These are phyloP conservation scores for Diplosoma virens DNA, from an alignment of 23 tunicate species.

Conservation along the genomic window DNA sequence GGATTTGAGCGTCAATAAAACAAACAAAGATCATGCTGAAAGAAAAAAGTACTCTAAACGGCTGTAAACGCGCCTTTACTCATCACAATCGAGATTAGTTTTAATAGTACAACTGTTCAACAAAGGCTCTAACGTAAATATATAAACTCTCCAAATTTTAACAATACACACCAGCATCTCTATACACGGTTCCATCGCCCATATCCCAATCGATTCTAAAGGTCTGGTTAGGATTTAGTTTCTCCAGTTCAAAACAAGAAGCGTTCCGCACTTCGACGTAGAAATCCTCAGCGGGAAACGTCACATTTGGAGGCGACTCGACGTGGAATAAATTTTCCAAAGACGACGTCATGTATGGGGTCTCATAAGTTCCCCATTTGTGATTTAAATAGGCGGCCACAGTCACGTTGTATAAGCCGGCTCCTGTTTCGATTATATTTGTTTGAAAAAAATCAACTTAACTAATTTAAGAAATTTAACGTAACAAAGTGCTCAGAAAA, in stretches of 20 bases:
- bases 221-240: slow-evolving; percentile 19
- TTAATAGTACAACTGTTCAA: background rate
- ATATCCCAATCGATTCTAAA: slow-evolving; percentile 39
- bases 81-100: background rate
- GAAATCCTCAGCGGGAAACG: slow-evolving; percentile 5
- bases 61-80: too few species aligned
- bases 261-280: slow-evolving; percentile 22
- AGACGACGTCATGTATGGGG: slow-evolving; percentile 2
- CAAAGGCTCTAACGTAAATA: too few species aligned
- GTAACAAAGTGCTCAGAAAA: too few species aligned
- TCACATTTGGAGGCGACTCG: slow-evolving; percentile 36
- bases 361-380: background rate
- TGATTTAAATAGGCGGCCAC: slow-evolving; percentile 22
- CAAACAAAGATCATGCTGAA: too few species aligned
- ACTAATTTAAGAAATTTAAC: too few species aligned
- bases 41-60: too few species aligned
- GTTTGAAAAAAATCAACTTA: too few species aligned
- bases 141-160: too few species aligned
- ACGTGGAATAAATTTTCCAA: slow-evolving; percentile 27
- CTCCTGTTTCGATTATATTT: slow-evolving; percentile 22
- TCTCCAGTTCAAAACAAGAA: background rate
- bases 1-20: too few species aligned
- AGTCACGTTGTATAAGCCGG: slow-evolving; percentile 44
- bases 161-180: slow-evolving; percentile 31
- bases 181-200: slow-evolving; percentile 43